These are phyloP conservation scores for Drosophila flavopinicola DNA, from an alignment of 2,888 invertebrate genomes.

Conservation along the genomic window DNA sequence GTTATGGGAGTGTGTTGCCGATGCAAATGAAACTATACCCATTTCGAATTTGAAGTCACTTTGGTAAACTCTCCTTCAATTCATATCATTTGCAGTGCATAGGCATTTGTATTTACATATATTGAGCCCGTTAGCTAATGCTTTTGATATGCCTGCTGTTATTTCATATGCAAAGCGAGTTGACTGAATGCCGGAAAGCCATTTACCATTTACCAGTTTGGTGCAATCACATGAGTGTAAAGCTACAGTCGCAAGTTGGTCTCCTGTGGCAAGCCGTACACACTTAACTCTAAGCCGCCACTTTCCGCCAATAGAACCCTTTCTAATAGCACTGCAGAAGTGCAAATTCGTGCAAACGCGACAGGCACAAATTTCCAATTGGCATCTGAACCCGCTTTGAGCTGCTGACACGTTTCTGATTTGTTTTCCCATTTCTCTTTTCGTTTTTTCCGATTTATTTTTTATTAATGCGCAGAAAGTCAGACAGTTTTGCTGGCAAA, in stretches of 20 bases:
- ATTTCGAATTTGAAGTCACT: too few species aligned
- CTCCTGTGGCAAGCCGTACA: conserved; percentile 52
- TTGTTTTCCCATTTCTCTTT: conserved; percentile 38
- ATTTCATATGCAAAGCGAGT: conserved; percentile 51
- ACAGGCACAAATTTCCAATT: conserved; percentile 54
- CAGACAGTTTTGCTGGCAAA: conserved; percentile 55
- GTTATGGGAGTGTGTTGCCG: too few species aligned
- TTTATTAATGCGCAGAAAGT: conserved; percentile 66
- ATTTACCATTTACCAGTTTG: conserved; percentile 49
- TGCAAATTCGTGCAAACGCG: conserved; percentile 64
- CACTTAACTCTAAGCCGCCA: conserved; percentile 23
- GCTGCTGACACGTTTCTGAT: conserved; percentile 58
- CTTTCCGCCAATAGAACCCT: neutral
- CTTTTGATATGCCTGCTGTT: neutral
- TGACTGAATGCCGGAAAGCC: conserved; percentile 47
- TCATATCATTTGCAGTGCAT: neutral
- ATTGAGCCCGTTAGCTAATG: neutral
- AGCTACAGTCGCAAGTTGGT: conserved; percentile 11
- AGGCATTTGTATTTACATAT: neutral
- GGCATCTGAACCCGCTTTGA: conserved; percentile 47
- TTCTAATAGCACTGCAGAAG: conserved; percentile 31
- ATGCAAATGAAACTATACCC: too few species aligned
- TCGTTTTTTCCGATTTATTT: conserved; percentile 45
- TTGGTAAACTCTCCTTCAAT: too few species aligned
- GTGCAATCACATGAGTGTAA: conserved; percentile 32